A percentile compares a stretch with the other conserved stretches of the same genome.
Evolutionary conservation across 2,888 invertebrate genomes (phyloP).

Genomic region (Cheilosia soror): DNA sequence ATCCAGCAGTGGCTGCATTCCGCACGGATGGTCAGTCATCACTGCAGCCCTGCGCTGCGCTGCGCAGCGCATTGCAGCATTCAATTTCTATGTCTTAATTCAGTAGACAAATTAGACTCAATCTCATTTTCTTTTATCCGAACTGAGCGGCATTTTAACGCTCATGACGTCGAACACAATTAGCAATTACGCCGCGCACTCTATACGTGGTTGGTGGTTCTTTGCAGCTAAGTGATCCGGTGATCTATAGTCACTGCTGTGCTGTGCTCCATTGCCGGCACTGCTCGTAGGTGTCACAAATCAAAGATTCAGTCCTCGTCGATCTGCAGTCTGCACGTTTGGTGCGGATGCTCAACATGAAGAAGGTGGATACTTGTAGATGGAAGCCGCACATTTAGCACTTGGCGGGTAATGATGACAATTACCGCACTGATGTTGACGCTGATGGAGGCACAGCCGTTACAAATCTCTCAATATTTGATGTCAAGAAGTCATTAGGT

Average conservation of each 20-base stretch:
- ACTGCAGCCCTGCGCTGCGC: constrained; percentile 23
- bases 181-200: constrained; percentile 53
- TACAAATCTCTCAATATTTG: constrained; percentile 73
- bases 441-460: constrained; percentile 65
- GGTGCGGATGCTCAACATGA: constrained; percentile 37
- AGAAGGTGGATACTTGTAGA: constrained; percentile 30
- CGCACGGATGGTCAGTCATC: constrained; percentile 41
- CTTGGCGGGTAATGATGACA: constrained; percentile 64
- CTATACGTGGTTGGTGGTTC: constrained; percentile 51
- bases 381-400: constrained; percentile 57
- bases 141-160: constrained; percentile 48
- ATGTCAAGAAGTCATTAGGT: constrained; percentile 73
- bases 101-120: constrained; percentile 35
- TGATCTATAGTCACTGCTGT: constrained; percentile 37
- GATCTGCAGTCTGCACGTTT: constrained; percentile 6
- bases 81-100: constrained; percentile 61
- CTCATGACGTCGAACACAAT: constrained; percentile 66
- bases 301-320: constrained; percentile 63
- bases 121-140: constrained; percentile 33
- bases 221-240: constrained; percentile 45
- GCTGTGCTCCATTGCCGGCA: too few relatives aligned
- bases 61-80: constrained; percentile 30
- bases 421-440: constrained; percentile 65
- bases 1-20: constrained; percentile 10
- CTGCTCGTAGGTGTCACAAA: constrained; percentile 69